Evolutionary conservation across 2,113 vertebrate species (phyloP).

Genomic region (Myrmecophaga tridactyla): DNA sequence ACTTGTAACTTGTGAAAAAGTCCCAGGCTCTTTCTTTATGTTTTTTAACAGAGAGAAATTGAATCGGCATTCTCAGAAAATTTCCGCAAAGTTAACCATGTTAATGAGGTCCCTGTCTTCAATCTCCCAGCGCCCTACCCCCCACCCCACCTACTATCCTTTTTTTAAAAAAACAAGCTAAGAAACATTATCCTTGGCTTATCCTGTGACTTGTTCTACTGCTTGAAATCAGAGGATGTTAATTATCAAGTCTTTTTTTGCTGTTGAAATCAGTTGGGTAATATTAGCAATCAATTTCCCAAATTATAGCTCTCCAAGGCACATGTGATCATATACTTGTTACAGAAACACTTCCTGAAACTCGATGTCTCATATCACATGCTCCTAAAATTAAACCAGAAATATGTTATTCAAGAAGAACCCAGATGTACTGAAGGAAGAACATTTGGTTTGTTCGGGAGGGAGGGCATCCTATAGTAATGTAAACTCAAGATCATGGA

Average conservation of each 20-base stretch:
- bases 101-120: neutral
- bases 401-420: constrained; percentile 10
- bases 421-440: constrained; percentile 41
- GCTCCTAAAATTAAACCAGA: constrained; percentile 41
- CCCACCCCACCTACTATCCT: neutral
- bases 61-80: neutral
- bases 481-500: constrained; percentile 12
- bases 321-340: neutral
- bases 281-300: neutral
- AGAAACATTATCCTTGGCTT: neutral
- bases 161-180: constrained; percentile 2
- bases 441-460: constrained; percentile 12
- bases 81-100: constrained; percentile 29
- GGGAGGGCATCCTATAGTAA: neutral
- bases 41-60: constrained; percentile 1
- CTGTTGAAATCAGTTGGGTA: neutral
- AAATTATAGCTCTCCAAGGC: neutral
- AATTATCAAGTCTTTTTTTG: neutral
- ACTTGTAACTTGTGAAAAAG: neutral
- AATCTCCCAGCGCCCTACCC: neutral
- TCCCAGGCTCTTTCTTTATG: neutral
- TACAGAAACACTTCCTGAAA: constrained; percentile 8
- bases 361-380: constrained; percentile 6
- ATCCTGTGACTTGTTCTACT: neutral
- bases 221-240: neutral